Evolutionary conservation across 2,113 vertebrate genomes (phyloP), one percentile per base, ranked within the genome.

Genomic region (Crotophaga sulcirostris): DNA sequence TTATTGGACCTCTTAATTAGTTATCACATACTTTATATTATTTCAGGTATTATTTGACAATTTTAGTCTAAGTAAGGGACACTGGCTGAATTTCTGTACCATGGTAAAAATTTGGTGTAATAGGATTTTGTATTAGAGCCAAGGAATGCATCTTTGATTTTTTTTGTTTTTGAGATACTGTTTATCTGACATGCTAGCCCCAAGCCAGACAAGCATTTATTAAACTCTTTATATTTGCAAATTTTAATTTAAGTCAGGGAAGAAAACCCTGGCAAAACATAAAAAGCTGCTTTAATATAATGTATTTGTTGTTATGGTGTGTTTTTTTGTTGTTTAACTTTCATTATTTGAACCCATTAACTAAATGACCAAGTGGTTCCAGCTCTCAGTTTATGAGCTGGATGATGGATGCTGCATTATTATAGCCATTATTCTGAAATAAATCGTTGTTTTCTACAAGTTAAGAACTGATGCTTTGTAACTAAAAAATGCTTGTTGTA

Each of bases 361-460:
- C 55, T 91, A 90, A 87, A 91, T 45, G 81, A 78, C 51, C 68
- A 36, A 72, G 51, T 64, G 54, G n/a, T 68, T 91, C 68, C 52
- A 91, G 47, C 24, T 87, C 90, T 47, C 47, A 68, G 38, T 92
- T 89, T 76, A 64, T 64, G 51, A 69, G 34, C 58, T 62, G 62
- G 40, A 9, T 95, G 90, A 96, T 96, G 90, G 84, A 83, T 91
- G 70, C 56, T 87, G 21, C 79, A 73, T 47, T 54, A 58, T 79
- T 87, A 78, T 74, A 83, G 51, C 64, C 73, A 79, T 92, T 95
- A 92, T 76, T 96, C 55, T 93, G 70, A 84, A 92, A 89, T 67
- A 80, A 87, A 68, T 58, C 59, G 36, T 73, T 74, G 67, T 79
- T 95, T 94, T 96, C 94, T 59, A 20, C 54, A 81, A 88, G 79